Conservation (phyloP, 2,888 invertebrate genomes). For the Mantis religiosa region DNA sequence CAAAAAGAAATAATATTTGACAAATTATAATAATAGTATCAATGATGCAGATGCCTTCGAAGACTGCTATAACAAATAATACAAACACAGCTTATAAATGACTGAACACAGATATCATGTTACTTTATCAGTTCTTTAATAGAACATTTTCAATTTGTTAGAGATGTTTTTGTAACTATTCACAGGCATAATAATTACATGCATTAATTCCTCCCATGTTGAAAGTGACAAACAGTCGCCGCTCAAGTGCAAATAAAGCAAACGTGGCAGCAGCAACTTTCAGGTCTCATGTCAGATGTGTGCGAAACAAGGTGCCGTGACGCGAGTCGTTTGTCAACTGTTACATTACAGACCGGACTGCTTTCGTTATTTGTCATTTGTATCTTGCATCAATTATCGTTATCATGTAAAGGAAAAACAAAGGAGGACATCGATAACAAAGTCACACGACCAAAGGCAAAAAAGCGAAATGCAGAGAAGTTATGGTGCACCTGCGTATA, state of each 20-base stretch:
- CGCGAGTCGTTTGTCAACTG: slow-evolving; percentile 25
- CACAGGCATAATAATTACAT: not conserved
- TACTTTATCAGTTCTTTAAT: too few relatives aligned
- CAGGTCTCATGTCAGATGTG: not conserved
- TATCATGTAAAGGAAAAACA: not conserved
- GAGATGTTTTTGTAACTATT: not conserved
- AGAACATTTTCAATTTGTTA: not conserved
- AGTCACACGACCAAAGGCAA: not conserved
- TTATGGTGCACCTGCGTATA: not conserved
- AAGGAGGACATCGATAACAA: not conserved
- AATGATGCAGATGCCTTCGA: too few relatives aligned
- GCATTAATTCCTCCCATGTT: not conserved
- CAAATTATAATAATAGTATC: too few relatives aligned
- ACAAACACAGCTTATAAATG: too few relatives aligned
- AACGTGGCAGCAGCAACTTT: not conserved
- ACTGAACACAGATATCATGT: too few relatives aligned
- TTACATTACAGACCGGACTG: slow-evolving; percentile 4
- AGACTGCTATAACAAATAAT: too few relatives aligned
- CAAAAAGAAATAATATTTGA: too few relatives aligned
- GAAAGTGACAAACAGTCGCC: not conserved
- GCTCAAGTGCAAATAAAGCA: not conserved
- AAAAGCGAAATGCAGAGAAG: not conserved
- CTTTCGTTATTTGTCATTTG: slow-evolving; percentile 11
- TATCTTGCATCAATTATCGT: slow-evolving; percentile 14
- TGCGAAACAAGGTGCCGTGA: slow-evolving; percentile 5